phyloP scores from a whole-genome alignment of 1,140 invertebrate genomes.

The Anadara kagoshimensis region DNA sequence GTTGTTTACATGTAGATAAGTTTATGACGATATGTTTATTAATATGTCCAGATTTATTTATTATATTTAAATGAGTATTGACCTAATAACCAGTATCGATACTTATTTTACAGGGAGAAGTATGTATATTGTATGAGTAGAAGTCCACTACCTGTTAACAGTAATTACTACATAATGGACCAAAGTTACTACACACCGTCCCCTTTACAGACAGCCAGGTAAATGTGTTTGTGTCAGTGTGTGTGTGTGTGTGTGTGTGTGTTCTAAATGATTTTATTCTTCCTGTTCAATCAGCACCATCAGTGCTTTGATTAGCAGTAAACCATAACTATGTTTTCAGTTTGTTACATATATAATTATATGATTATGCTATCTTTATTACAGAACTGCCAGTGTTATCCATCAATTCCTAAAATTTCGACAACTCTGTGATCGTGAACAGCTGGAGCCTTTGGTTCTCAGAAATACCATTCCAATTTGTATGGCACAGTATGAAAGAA shows the following conservation, averaged over 20 bases:
- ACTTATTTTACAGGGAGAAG: conserved; percentile 86
- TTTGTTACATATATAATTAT: background rate
- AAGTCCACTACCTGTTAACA: conserved; percentile 95
- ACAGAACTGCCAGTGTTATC: conserved; percentile 73
- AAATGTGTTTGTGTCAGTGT: background rate
- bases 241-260: background rate
- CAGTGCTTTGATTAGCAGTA: background rate
- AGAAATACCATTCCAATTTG: conserved; percentile 89
- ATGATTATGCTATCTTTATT: conserved; percentile 15
- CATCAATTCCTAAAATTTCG: conserved; percentile 73
- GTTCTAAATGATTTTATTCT: too few species aligned
- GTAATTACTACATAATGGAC: conserved; percentile 96
- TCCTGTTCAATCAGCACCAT: too few species aligned
- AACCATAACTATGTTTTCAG: background rate
- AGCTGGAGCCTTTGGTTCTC: conserved; percentile 74
- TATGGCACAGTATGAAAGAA: conserved; percentile 96
- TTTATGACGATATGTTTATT: too few species aligned
- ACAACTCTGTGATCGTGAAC: conserved; percentile 74
- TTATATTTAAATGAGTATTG: too few species aligned
- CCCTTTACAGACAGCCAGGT: conserved; percentile 67
- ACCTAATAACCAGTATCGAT: too few species aligned
- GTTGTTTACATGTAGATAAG: too few species aligned
- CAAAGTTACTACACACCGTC: conserved; percentile 75
- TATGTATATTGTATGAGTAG: conserved; percentile 96
- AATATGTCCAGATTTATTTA: too few species aligned